Percentiles rank a stretch among this genome's conserved stretches.
phyloP scores from a whole-genome alignment of 1,140 invertebrate genomes.

The Neodiprion lecontei region DNA sequence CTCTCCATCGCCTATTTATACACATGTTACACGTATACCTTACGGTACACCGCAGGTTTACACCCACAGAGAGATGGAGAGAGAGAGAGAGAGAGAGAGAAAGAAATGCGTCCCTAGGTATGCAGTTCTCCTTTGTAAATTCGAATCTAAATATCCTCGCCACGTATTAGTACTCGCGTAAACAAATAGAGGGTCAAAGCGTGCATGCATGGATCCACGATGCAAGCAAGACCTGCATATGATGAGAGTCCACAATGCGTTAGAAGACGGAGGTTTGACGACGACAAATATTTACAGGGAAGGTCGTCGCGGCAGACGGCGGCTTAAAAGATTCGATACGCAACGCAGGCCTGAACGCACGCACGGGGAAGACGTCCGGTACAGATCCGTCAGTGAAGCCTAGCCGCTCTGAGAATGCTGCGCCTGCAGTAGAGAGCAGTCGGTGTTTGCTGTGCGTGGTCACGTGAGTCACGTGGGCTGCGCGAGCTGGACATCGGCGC shows the following conservation, averaged over 20 bases:
- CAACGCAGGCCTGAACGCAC: not conserved
- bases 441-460: not conserved
- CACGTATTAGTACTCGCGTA: no score
- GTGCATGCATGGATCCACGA: not conserved
- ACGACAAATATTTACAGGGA: slow-evolving; percentile 51
- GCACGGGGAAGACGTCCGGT: no score
- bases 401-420: not conserved
- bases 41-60: no score
- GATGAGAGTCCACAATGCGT: not conserved
- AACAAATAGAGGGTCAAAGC: not conserved
- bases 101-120: no score
- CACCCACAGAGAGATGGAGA: slow-evolving; percentile 8
- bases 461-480: not conserved
- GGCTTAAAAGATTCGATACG: slow-evolving; percentile 2
- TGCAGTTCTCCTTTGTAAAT: no score
- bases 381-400: no score
- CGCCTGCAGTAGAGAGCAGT: not conserved
- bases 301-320: slow-evolving; percentile 41
- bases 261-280: slow-evolving; percentile 43
- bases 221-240: not conserved
- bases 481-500: no score
- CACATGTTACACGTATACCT: no score
- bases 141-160: no score
- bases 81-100: slow-evolving; percentile 12
- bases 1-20: no score